Conservation (phyloP, 2,797 vertebrate genomes). For the Lophotriccus pileatus region DNA sequence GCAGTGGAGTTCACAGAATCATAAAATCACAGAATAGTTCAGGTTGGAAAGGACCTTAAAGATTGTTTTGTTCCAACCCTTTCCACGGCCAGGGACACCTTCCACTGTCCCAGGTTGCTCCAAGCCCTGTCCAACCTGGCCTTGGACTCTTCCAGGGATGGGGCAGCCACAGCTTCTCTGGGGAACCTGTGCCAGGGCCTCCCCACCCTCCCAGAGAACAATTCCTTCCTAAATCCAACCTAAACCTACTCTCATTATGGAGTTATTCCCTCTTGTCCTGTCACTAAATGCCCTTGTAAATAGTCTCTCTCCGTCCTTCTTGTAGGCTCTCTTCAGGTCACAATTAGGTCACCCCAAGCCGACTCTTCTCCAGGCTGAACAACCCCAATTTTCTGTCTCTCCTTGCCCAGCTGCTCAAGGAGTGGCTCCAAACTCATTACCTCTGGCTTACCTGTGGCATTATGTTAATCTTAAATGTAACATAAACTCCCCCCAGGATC, state of each 20-base stretch:
- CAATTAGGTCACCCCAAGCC: not conserved
- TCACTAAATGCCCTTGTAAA: not conserved
- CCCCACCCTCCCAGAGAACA: too few relatives aligned
- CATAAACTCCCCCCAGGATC: not conserved
- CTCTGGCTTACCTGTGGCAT: not conserved
- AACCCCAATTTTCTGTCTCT: not conserved
- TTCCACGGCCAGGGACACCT: accelerated
- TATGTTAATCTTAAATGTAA: conserved; percentile 35
- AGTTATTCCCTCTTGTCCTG: not conserved
- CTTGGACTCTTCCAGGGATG: not conserved
- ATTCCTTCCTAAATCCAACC: not conserved
- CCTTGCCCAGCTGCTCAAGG: not conserved
- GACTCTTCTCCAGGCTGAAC: not conserved
- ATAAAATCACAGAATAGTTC: accelerated
- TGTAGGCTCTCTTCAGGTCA: not conserved
- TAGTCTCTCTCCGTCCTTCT: not conserved
- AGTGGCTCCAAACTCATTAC: conserved; percentile 22
- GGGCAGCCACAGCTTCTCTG: too few relatives aligned
- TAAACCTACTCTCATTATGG: not conserved
- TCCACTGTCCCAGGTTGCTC: not conserved
- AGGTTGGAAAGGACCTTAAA: not conserved
- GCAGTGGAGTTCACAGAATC: not conserved
- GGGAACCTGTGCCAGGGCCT: not conserved
- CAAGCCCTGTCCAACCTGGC: not conserved
- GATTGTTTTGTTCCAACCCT: too few relatives aligned